Evolutionary conservation across 1,140 invertebrate species (phyloP).

Genomic region (Riptortus pedestris): DNA sequence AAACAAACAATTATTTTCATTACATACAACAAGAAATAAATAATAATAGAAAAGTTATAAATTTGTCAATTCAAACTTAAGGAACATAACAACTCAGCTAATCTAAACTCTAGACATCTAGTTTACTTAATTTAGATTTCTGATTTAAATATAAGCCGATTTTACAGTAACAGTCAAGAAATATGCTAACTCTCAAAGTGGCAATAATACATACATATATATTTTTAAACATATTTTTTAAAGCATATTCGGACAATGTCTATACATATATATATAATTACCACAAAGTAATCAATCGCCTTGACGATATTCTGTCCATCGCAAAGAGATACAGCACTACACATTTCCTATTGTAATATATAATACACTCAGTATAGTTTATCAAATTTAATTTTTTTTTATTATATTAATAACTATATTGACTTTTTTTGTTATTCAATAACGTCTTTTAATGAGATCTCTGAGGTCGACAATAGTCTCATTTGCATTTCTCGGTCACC

Average conservation of each 20-base stretch:
- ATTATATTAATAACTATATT: background rate
- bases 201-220: slow-evolving; percentile 4
- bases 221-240: background rate
- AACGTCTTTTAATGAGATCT: slow-evolving; percentile 10
- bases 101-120: slow-evolving; percentile 15
- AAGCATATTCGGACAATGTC: slow-evolving; percentile 12
- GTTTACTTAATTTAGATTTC: background rate
- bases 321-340: slow-evolving; percentile 14
- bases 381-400: background rate
- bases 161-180: slow-evolving; percentile 15
- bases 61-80: slow-evolving; percentile 19
- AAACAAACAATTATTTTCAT: background rate
- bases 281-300: background rate
- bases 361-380: slow-evolving; percentile 8
- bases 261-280: background rate
- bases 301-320: background rate
- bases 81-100: slow-evolving; percentile 16
- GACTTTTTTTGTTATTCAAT: no score
- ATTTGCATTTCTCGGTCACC: background rate
- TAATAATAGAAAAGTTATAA: slow-evolving; percentile 11
- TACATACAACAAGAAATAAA: slow-evolving; percentile 20
- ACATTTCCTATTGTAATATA: slow-evolving; percentile 17
- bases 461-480: slow-evolving; percentile 13
- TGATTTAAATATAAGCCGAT: slow-evolving; percentile 12
- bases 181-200: background rate